Conservation (phyloP, 2,113 vertebrate species). For the Cyanoderma ruficeps region DNA sequence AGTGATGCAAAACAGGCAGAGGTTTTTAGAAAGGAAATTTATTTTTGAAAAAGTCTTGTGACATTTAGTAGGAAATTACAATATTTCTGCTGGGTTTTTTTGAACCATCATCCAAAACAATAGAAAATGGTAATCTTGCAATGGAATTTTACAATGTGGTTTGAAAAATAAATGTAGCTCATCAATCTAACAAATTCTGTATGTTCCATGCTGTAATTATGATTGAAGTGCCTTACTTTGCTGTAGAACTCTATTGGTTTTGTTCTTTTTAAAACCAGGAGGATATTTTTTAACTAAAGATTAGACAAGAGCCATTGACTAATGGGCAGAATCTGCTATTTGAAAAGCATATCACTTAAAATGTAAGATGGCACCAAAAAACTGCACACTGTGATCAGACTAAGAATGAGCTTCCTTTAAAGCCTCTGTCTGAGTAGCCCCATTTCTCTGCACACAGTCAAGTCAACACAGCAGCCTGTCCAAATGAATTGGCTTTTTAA, state of each 20-base stretch:
- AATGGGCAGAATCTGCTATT: conserved; percentile 30
- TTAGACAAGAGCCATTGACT: conserved; percentile 12
- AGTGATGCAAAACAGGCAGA: not conserved
- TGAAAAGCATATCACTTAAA: conserved; percentile 55
- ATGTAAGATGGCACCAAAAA: conserved; percentile 53
- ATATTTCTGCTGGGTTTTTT: not conserved
- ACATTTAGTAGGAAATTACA: conserved; percentile 4
- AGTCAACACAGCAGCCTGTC: not conserved
- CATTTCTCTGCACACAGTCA: conserved; percentile 7
- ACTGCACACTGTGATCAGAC: not conserved
- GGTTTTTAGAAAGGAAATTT: not conserved
- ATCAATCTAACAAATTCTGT: conserved; percentile 17
- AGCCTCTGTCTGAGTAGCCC: not conserved
- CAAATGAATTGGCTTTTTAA: conserved; percentile 19
- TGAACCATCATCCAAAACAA: not conserved
- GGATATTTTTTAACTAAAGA: conserved; percentile 40
- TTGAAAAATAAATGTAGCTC: conserved; percentile 36
- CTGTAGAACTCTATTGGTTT: conserved; percentile 9
- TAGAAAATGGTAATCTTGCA: conserved; percentile 7
- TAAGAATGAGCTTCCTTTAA: conserved; percentile 40
- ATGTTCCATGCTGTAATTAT: conserved; percentile 6
- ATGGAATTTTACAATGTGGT: not conserved
- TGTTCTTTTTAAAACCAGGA: conserved; percentile 24
- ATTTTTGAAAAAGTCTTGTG: not conserved
- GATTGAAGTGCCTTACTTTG: conserved; percentile 11